Conservation (phyloP, 2,888 invertebrate species). For the Xiphydria camelus region DNA sequence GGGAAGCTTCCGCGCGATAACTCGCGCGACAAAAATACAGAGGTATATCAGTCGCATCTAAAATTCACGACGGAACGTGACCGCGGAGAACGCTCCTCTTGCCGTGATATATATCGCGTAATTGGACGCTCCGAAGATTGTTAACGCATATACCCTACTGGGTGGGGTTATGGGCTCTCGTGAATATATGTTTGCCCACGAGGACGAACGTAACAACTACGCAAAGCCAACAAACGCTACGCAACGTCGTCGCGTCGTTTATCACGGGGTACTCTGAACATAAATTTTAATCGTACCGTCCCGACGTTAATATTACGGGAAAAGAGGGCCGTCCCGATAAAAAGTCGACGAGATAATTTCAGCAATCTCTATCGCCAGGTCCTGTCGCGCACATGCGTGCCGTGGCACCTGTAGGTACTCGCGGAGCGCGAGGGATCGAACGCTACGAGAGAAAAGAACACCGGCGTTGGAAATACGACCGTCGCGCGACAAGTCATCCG, state of each 20-base stretch:
- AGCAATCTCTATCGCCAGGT: background rate
- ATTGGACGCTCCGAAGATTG: background rate
- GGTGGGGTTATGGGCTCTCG: background rate
- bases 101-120: background rate
- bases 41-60: no score
- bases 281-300: background rate
- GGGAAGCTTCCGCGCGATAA: no score
- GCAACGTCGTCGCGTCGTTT: background rate
- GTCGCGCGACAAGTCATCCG: no score
- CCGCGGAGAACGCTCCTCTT: no score
- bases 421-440: no score
- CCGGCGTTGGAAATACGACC: no score
- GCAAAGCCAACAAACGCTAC: background rate
- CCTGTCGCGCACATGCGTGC: conserved; percentile 1
- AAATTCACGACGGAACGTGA: no score
- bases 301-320: background rate
- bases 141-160: background rate
- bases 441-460: no score
- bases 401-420: no score
- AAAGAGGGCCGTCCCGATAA: background rate
- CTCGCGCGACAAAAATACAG: no score
- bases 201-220: background rate
- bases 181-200: background rate
- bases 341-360: background rate
- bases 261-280: conserved; percentile 1